Evolutionary conservation across 2,888 invertebrate species (phyloP).

Genomic region (Ferdinandea cuprea): DNA sequence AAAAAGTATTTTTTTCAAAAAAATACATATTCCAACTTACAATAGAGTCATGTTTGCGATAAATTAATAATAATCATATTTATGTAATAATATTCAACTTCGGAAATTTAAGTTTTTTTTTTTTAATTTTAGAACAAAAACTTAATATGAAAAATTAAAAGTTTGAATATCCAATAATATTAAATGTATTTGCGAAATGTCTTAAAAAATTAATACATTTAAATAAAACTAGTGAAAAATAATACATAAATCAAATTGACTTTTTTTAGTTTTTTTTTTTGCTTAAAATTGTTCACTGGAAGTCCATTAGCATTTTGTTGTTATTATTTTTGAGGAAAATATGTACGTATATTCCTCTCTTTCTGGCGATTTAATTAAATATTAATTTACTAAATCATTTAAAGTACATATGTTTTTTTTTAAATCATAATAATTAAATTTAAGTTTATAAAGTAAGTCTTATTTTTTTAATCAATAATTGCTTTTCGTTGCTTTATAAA

Average conservation of each 20-base stretch:
- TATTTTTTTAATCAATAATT: conserved; percentile 46
- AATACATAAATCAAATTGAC: conserved; percentile 60
- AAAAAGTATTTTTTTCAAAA: conserved; percentile 31
- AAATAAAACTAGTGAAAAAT: conserved; percentile 18
- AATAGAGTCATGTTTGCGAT: conserved; percentile 73
- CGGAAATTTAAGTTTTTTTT: conserved; percentile 55
- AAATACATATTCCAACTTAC: conserved; percentile 58
- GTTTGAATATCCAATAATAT: not conserved
- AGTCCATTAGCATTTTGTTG: conserved; percentile 80
- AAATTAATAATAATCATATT: conserved; percentile 58
- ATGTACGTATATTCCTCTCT: no score
- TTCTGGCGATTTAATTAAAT: conserved; percentile 23
- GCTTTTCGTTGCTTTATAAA: conserved; percentile 30
- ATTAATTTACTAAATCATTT: conserved; percentile 55
- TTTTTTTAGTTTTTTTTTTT: conserved; percentile 79
- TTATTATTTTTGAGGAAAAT: conserved; percentile 32
- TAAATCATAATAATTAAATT: conserved; percentile 21
- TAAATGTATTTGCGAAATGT: conserved; percentile 15
- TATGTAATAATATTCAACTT: conserved; percentile 45
- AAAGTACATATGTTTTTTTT: conserved; percentile 56
- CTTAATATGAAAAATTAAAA: conserved; percentile 7
- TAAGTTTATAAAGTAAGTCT: conserved; percentile 68
- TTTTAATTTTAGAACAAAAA: conserved; percentile 4
- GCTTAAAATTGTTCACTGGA: conserved; percentile 78
- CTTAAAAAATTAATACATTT: conserved; percentile 17